Evolutionary conservation across 2,113 vertebrate genomes (phyloP), one percentile per base, ranked within the genome.

Genomic region (Coptodon bakossiorum): DNA sequence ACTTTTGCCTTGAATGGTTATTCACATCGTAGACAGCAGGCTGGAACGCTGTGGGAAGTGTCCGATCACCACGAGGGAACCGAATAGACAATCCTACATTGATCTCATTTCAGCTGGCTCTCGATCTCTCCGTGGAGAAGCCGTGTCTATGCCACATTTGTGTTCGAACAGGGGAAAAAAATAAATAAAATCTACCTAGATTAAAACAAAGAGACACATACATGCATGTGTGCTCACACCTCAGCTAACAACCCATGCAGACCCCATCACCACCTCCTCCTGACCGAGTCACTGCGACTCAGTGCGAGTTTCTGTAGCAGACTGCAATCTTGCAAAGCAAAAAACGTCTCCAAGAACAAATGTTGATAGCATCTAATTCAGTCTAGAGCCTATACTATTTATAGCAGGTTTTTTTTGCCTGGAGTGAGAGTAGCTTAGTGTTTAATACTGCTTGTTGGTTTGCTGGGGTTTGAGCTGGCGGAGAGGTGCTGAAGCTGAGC

Each of bases 151-250:
- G 83, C 82, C 87, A 90, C 83, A 57, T 40, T 90, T 85, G 87
- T 52, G 84, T 92, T 91, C n/a, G 3, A 83, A 61, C 11, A 73
- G 22, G 61, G 59, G 61, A 0, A 7, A 63, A 63, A 36, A n/a
- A 19, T 0, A 12, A 45, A 45, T 16, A 40, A 82, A 80, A 80
- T 34, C 50, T n/a, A 80, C 83, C 84, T 85, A 87, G 83, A 80
- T 86, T 88, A 88, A 86, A 82, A 88, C 80, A 86, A 80, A 88
- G 53, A 43, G 80, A 90, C 89, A 84, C 79, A 86, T 84, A 90
- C 94, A 90, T 93, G 93, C 94, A 90, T 88, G 85, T 61, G 83
- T 56, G 45, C 87, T 90, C 88, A 91, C 94, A 87, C 91, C 87
- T 93, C 92, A 90, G 84, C 93, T 43, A 79, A 91, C 81, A 84